Base-by-base conservation (phyloP, 2,888 invertebrate species). In the Osedax fenrisi region DNA sequence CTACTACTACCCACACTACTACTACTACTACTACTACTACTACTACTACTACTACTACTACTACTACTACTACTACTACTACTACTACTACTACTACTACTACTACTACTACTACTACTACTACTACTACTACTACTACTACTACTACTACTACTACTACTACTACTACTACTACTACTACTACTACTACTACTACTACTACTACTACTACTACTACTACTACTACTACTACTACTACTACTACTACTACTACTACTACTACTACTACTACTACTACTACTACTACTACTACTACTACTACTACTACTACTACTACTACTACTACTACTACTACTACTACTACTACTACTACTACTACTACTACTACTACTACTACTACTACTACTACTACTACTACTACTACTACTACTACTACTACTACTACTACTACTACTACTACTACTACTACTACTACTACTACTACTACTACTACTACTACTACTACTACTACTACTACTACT, bases 21-120 rank as follows among this genome's bases (percentile, higher is more conserved):
- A n/a, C n/a, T n/a, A n/a, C n/a, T n/a, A n/a, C n/a, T n/a, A 68
- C 68, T 68, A 68, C 68, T 68, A 68, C 68, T 68, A 25, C 24
- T 68, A 68, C 68, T 68, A 68, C 68, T 61, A 61, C 61, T 61
- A 61, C 61, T 61, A 61, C 61, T 61, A 61, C 61, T 61, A 61
- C 61, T 61, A 3, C 61, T 61, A 61, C 61, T 61, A 61, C 61
- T 61, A 2, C 61, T 61, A 61, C 61, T 61, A 2, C 61, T 61
- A 61, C 61, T 61, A 61, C 61, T 61, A 61, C 61, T 3, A 61
- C 61, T 61, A 61, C 61, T 17, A n/a, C 62, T 62, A 62, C n/a
- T 17, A n/a, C 62, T 62, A n/a, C 62, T 24, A 62, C 17, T 62
- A 62, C 17, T 1, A 62, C 62, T 62, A 62, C 62, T 24, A 61